phyloP scores from a whole-genome alignment of 1,140 invertebrate genomes.

The Lucilia cuprina region DNA sequence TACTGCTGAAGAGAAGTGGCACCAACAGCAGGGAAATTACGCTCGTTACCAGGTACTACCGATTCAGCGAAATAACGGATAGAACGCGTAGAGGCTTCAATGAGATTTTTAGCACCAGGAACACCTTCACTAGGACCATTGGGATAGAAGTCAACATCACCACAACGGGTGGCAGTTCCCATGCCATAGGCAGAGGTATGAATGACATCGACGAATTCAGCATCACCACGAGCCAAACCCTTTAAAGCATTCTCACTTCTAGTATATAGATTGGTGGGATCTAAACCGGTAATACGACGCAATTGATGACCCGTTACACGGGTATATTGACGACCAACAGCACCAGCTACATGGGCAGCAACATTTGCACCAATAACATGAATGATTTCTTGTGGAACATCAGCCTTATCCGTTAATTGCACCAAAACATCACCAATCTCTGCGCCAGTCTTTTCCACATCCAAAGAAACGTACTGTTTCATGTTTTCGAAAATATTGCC shows the following conservation, averaged over 20 bases:
- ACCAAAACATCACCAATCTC: slow-evolving; percentile 36
- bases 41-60: slow-evolving; percentile 60
- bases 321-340: slow-evolving; percentile 68
- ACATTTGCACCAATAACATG: slow-evolving; percentile 41
- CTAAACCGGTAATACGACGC: slow-evolving; percentile 70
- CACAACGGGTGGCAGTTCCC: slow-evolving; percentile 69
- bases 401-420: slow-evolving; percentile 17
- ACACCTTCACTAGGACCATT: slow-evolving; percentile 66
- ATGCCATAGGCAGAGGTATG: slow-evolving; percentile 75
- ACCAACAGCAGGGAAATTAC: slow-evolving; percentile 38
- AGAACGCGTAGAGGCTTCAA: slow-evolving; percentile 69
- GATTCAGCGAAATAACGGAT: slow-evolving; percentile 69
- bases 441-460: slow-evolving; percentile 48
- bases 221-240: slow-evolving; percentile 64
- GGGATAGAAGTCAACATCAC: slow-evolving; percentile 79
- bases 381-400: slow-evolving; percentile 38
- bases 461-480: slow-evolving; percentile 46
- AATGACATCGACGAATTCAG: slow-evolving; percentile 71
- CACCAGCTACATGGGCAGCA: slow-evolving; percentile 63
- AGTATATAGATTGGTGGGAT: slow-evolving; percentile 73
- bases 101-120: slow-evolving; percentile 63
- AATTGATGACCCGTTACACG: slow-evolving; percentile 54
- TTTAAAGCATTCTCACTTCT: slow-evolving; percentile 63
- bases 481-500: slow-evolving; percentile 26
- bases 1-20: slow-evolving; percentile 39